Conservation (phyloP, 2,888 invertebrate genomes). For the Apoda limacodes region DNA sequence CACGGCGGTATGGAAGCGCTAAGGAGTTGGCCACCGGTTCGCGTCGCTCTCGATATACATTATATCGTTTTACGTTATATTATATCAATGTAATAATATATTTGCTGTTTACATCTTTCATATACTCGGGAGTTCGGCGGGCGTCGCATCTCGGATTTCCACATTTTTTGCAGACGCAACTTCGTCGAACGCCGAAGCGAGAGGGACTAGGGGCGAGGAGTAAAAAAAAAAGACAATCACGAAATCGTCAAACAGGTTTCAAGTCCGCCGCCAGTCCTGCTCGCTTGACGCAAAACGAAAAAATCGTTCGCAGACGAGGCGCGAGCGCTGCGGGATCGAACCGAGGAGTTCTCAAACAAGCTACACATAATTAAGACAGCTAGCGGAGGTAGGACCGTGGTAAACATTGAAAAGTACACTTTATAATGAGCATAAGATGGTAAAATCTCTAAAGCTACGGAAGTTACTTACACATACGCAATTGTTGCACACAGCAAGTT, state of each 20-base stretch:
- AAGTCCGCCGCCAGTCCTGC: constrained; percentile 44
- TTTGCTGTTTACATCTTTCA: no score
- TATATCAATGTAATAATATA: no score
- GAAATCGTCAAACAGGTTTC: constrained; percentile 60
- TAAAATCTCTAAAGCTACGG: no score
- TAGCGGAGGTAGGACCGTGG: no score
- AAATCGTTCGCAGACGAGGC: constrained; percentile 42
- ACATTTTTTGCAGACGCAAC: constrained; percentile 41
- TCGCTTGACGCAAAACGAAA: constrained; percentile 53
- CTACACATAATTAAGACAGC: constrained; percentile 37
- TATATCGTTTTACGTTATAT: constrained; percentile 35
- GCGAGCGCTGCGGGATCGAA: constrained; percentile 30
- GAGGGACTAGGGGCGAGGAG: constrained; percentile 27
- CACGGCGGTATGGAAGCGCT: constrained; percentile 41
- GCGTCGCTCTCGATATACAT: constrained; percentile 23
- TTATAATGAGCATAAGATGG: no score
- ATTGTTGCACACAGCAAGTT: no score
- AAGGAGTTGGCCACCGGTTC: constrained; percentile 27
- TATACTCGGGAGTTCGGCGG: constrained; percentile 47
- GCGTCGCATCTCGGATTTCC: constrained; percentile 37
- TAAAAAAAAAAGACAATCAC: constrained; percentile 58
- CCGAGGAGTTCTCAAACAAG: constrained; percentile 40
- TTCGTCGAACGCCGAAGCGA: constrained; percentile 31
- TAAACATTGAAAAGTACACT: no score
- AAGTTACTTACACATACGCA: no score